Conservation (phyloP, 2,888 invertebrate species). For the Habroteleia sp. region DNA sequence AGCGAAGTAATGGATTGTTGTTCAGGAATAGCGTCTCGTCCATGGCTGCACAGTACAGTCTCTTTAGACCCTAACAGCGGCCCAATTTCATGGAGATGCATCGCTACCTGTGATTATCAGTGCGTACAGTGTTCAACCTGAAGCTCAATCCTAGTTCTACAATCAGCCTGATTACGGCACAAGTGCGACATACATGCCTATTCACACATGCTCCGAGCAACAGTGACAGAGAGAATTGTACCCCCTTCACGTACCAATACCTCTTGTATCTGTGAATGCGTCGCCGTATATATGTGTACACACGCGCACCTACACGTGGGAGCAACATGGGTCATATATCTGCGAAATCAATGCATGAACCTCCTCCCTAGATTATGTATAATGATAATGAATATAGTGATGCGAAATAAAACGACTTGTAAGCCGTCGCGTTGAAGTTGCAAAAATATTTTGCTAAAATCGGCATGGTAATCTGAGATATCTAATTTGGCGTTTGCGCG, state of each 20-base stretch:
- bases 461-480: neutral
- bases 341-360: constrained; percentile 44
- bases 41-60: constrained; percentile 61
- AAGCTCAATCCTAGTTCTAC: constrained; percentile 74
- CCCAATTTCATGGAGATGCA: constrained; percentile 77
- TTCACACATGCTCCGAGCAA: constrained; percentile 59
- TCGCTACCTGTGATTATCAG: constrained; percentile 79
- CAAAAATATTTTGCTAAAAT: constrained; percentile 8
- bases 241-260: constrained; percentile 44
- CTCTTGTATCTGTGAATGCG: constrained; percentile 23
- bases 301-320: constrained; percentile 4
- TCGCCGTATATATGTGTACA: constrained; percentile 29
- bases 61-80: constrained; percentile 73
- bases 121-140: constrained; percentile 72
- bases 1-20: constrained; percentile 54
- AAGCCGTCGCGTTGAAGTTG: constrained; percentile 1
- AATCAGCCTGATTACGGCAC: constrained; percentile 70
- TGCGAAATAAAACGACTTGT: constrained; percentile 18
- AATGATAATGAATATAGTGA: constrained; percentile 33
- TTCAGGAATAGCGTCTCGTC: constrained; percentile 47
- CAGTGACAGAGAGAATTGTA: constrained; percentile 51
- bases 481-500: neutral
- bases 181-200: constrained; percentile 66
- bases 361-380: constrained; percentile 23
- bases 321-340: constrained; percentile 24